These are phyloP conservation scores for Drosophila pegasa DNA, from an alignment of 2,888 invertebrate genomes.

Conservation along the genomic window DNA sequence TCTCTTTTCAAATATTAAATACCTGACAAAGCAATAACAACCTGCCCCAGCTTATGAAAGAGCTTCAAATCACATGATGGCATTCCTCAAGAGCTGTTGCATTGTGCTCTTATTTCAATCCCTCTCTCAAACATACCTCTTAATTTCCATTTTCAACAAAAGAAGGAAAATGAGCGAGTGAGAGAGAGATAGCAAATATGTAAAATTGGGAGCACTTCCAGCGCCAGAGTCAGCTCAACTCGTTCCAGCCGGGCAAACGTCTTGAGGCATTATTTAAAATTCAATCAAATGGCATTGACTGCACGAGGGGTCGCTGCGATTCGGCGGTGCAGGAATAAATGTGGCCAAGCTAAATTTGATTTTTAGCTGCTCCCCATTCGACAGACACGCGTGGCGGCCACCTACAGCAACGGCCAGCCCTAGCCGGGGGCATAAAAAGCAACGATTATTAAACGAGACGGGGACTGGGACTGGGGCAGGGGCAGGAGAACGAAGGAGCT, in stretches of 20 bases:
- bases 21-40: neutral
- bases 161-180: neutral
- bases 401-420: slow-evolving; percentile 2
- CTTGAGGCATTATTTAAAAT: slow-evolving; percentile 62
- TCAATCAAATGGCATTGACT: slow-evolving; percentile 63
- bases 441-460: slow-evolving; percentile 66
- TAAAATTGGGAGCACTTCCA: neutral
- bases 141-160: neutral
- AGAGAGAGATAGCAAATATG: neutral
- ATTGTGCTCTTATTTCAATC: neutral
- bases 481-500: slow-evolving; percentile 1
- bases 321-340: slow-evolving; percentile 10
- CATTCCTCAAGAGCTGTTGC: neutral
- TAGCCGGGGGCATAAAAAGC: slow-evolving; percentile 63
- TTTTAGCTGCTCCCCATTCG: slow-evolving; percentile 47
- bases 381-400: slow-evolving; percentile 6
- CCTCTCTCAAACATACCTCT: neutral
- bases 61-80: neutral
- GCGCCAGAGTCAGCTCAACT: neutral
- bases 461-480: slow-evolving; percentile 28
- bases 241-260: slow-evolving; percentile 12
- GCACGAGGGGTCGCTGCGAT: neutral
- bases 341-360: slow-evolving; percentile 39
- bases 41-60: neutral
- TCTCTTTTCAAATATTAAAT: neutral